Evolutionary conservation across 2,888 invertebrate genomes (phyloP).

Genomic region (Cheilosia soror): DNA sequence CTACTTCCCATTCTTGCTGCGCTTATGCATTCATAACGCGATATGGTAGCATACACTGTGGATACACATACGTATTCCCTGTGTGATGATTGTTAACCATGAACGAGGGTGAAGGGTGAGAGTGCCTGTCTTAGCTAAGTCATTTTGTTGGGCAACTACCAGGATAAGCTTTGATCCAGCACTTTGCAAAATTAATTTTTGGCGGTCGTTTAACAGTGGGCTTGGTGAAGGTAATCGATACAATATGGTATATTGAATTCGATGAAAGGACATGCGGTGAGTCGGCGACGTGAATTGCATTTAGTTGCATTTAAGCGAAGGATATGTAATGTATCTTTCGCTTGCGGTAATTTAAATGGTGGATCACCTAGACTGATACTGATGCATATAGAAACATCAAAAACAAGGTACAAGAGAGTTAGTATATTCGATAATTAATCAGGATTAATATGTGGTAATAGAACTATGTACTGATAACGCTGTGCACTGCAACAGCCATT

Average conservation of each 20-base stretch:
- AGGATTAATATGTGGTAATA: too few species aligned
- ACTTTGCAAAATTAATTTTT: constrained; percentile 57
- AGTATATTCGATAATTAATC: too few species aligned
- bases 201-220: constrained; percentile 18
- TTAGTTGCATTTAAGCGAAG: constrained; percentile 11
- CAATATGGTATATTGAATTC: constrained; percentile 41
- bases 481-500: too few species aligned
- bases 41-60: constrained; percentile 19
- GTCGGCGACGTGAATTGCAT: neutral
- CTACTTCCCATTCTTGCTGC: constrained; percentile 9
- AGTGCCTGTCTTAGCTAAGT: constrained; percentile 42
- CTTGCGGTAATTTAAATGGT: neutral
- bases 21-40: constrained; percentile 4
- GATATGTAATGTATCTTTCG: neutral
- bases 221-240: constrained; percentile 32
- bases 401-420: too few species aligned
- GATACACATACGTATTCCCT: constrained; percentile 22
- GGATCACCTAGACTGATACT: too few species aligned
- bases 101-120: neutral
- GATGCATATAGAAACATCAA: too few species aligned
- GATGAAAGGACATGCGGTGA: constrained; percentile 30
- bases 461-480: too few species aligned
- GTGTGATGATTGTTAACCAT: constrained; percentile 40
- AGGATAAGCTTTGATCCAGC: constrained; percentile 33
- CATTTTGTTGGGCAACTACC: constrained; percentile 11